Evolutionary conservation across 2,113 vertebrate species (phyloP).

Genomic region (Prolemur simus): DNA sequence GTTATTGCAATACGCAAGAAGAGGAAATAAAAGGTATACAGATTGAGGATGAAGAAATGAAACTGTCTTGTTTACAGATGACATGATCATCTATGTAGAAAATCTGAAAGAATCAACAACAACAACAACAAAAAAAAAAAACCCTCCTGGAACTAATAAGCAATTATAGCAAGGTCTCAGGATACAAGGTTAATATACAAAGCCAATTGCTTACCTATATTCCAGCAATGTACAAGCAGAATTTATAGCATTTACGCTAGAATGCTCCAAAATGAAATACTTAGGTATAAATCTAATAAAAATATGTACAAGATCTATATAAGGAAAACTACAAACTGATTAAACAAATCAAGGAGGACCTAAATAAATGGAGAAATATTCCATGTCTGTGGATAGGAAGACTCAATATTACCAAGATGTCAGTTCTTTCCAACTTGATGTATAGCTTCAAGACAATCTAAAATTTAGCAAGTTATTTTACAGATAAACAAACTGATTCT

Average conservation of each 20-base stretch:
- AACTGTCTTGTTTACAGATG: not conserved
- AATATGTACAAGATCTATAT: not conserved
- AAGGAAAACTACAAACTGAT: not conserved
- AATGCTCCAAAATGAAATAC: not conserved
- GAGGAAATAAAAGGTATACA: not conserved
- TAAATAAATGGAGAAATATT: not conserved
- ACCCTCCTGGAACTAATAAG: not conserved
- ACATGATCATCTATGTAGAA: not conserved
- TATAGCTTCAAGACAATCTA: not conserved
- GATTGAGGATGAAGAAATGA: not conserved
- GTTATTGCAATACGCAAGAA: not conserved
- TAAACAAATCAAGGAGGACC: not conserved
- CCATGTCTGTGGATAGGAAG: not conserved
- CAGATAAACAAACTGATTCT: not conserved
- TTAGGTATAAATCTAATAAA: not conserved
- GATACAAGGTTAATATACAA: not conserved
- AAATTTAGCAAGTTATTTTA: not conserved
- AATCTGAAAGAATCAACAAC: not conserved
- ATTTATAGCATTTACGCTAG: not conserved
- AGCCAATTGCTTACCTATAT: not conserved
- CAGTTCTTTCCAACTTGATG: not conserved
- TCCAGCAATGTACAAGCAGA: not conserved
- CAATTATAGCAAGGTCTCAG: not conserved
- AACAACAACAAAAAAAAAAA: not conserved
- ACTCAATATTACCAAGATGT: not conserved